Percentiles rank a stretch among this genome's conserved stretches.
These are phyloP conservation scores for Platycnemis pennipes DNA, from an alignment of 2,888 invertebrate species.

Conservation along the genomic window DNA sequence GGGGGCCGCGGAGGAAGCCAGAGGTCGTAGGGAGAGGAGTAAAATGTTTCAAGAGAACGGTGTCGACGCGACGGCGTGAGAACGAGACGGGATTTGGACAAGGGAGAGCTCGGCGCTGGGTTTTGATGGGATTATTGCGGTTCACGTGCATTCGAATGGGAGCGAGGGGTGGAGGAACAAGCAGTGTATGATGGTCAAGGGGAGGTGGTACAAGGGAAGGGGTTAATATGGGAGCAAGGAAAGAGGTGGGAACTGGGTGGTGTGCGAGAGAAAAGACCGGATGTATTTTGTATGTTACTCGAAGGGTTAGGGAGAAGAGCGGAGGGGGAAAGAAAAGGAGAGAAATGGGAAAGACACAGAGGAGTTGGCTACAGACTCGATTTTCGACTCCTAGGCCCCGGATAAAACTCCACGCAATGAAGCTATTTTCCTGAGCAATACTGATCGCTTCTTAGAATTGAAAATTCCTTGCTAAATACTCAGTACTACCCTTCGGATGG, in stretches of 20 bases:
- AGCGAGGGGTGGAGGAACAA: background rate
- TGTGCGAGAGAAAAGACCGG: background rate
- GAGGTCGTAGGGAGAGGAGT: too few species aligned
- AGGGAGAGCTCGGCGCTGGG: background rate
- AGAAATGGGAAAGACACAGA: too few species aligned
- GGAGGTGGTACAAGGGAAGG: background rate
- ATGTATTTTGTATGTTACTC: too few species aligned
- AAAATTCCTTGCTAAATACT: too few species aligned
- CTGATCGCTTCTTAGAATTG: too few species aligned
- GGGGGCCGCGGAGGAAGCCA: background rate
- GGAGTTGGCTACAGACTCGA: too few species aligned
- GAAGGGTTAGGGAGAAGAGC: too few species aligned
- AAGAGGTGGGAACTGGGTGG: background rate
- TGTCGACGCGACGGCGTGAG: background rate
- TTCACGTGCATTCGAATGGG: background rate
- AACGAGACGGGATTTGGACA: background rate
- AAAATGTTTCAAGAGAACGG: background rate
- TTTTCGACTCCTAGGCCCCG: too few species aligned
- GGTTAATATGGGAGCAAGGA: background rate
- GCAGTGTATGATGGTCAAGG: background rate
- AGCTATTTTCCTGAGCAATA: too few species aligned
- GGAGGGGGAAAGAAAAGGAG: too few species aligned
- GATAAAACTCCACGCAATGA: too few species aligned
- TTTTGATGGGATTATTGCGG: conserved; percentile 16
- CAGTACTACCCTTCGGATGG: too few species aligned